A percentile compares a stretch with the other conserved stretches of the same genome.
Conservation (phyloP, 2,888 invertebrate species). For the Anoplius nigerrimus region DNA sequence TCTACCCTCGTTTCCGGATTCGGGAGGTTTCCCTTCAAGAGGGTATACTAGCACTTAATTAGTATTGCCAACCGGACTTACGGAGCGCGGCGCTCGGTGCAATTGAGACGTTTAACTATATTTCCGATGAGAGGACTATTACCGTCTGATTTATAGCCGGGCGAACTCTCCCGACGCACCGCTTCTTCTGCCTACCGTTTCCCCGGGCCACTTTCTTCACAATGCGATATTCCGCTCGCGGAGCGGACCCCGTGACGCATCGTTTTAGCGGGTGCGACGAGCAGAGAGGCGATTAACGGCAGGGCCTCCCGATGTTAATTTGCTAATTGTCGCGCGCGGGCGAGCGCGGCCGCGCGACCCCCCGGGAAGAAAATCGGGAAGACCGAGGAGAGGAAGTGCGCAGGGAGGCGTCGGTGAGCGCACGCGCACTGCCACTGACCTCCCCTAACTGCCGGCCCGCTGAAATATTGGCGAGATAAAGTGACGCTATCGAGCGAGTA, state of each 20-base stretch:
- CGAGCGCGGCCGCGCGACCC: neutral
- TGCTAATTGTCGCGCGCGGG: neutral
- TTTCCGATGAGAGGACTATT: slow-evolving; percentile 60
- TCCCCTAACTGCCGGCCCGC: too few relatives aligned
- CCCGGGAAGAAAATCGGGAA: too few relatives aligned
- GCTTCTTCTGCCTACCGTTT: neutral
- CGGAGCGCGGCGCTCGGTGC: slow-evolving; percentile 49
- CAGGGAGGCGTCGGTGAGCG: neutral
- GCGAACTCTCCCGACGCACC: neutral
- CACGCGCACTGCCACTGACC: too few relatives aligned
- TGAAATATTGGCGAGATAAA: slow-evolving; percentile 1
- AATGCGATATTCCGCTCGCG: too few relatives aligned
- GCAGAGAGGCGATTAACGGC: too few relatives aligned
- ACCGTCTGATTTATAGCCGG: slow-evolving; percentile 45
- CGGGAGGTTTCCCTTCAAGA: slow-evolving; percentile 60
- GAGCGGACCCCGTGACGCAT: too few relatives aligned
- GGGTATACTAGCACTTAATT: slow-evolving; percentile 65
- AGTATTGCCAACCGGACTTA: slow-evolving; percentile 68
- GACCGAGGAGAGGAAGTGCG: too few relatives aligned
- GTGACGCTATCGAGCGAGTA: neutral
- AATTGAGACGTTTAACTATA: slow-evolving; percentile 66
- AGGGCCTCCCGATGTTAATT: neutral
- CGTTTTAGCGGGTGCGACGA: too few relatives aligned
- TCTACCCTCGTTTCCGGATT: slow-evolving; percentile 69
- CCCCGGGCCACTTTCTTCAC: too few relatives aligned